Evolutionary conservation across 2,113 vertebrate genomes (phyloP), one percentile per base, ranked within the genome.

Genomic region (Cynoglossus semilaevis): DNA sequence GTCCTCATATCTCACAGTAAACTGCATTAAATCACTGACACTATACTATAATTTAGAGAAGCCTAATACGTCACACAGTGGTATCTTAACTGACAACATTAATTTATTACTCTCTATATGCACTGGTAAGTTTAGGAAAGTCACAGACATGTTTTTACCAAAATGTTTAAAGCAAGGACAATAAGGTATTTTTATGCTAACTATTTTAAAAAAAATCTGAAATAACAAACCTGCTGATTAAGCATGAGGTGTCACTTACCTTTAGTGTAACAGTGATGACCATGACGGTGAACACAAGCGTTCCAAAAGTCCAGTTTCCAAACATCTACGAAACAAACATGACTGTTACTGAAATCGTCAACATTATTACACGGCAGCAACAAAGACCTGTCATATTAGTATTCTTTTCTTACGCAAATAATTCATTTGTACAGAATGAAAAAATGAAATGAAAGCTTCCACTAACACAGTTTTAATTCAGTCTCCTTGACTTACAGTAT

Each of bases 281-380:
- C 97, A 99, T 98, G 57, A 99, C 94, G 1, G 97, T 99, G 80
- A 98, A 99, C 67, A 99, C 96, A 85, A 98, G 87, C 4, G 94
- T 96, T 72, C 97, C 97, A 85, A 99, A 98, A 0, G 97, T 95
- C 97, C 96, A 99, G 90, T 98, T 98, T 50, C 97, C 97, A 91
- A 95, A 96, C 95, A 97, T 97, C 97, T 99, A 71, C n/a, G 83
- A 83, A 51, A 60, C 17, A 76, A 17, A 71, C 7, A 15, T 15
- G 2, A 29, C 8, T 8, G 15, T 72, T 38, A 62, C 13, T n/a
- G 49, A 22, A 45, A 57, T 9, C 22, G 29, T 53, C 9, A 48
- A 15, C 13, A 19, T 16, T 36, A 16, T n/a, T 1, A 15, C n/a
- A 29, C 9, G 3, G 17, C 17, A 19, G n/a, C 14, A 43, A 38